Evolutionary conservation across 1,140 invertebrate genomes (phyloP), one percentile per base, ranked within the genome.

Genomic region (Drosophila biarmipes): DNA sequence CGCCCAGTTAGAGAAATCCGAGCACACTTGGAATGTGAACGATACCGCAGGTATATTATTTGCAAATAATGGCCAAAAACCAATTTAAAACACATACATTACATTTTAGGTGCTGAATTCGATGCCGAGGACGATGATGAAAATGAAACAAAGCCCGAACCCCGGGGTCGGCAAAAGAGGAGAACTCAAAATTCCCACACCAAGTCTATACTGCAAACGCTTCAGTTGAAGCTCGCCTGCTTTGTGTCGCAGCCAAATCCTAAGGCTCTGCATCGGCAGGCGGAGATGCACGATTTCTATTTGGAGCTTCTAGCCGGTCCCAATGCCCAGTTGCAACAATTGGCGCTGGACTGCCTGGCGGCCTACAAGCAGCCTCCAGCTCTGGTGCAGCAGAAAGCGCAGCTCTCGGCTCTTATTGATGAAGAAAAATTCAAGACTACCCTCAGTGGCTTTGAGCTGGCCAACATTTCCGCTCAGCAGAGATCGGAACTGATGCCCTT

Each of bases 361-460:
- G 95, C 95, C 5, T 98, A 98, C 90, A 97, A 96, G 89, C 94
- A 95, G 46, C 96, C 97, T 78, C 81, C 90, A 67, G 95, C 94
- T 77, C 72, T 98, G 7, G 90, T 92, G 0, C 95, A 96, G 3
- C 98, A 98, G 80, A 96, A 94, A 90, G 94, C 95, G 17, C 94
- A 96, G 85, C 90, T 98, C 8, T 94, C 95, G 63, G 95, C 94
- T 66, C 93, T 98, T 15, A 94, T 98, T 0, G 96, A 98, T 90
- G 97, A 98, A 46, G 96, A 96, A 71, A 96, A 96, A 72, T 96
- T 98, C 61, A 97, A 97, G 92, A 95, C 95, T 64, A 97, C 98
- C 92, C 86, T 99, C 0, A 94, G 95, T 0, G 93, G 94, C 8
- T 98, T 98, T 81, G 95, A 95, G 82, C 94, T 98, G 6, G 95